Conservation (phyloP, 2,113 vertebrate species). For the Colistium nudipinnis region DNA sequence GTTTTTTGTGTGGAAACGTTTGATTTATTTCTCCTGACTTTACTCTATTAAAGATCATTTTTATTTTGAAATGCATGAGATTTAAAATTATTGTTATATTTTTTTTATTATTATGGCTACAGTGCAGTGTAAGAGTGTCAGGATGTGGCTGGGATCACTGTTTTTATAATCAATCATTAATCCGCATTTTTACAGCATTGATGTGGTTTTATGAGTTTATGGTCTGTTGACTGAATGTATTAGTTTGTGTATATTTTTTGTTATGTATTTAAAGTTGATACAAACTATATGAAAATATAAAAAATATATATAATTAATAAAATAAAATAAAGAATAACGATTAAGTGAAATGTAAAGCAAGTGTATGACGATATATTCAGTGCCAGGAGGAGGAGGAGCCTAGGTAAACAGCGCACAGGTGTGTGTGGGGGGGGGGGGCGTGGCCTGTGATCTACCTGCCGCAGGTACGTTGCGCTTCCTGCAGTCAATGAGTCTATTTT, state of each 20-base stretch:
- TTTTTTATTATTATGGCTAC: too few species aligned
- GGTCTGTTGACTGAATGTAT: neutral
- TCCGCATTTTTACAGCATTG: neutral
- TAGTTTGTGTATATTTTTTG: too few species aligned
- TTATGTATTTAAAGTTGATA: too few species aligned
- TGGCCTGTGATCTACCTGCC: conserved; percentile 63
- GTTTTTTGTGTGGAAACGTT: too few species aligned
- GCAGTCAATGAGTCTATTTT: neutral
- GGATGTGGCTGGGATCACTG: too few species aligned
- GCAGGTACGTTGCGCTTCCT: conserved; percentile 59
- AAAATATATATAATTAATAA: neutral
- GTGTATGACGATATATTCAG: neutral
- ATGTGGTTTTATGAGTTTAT: neutral
- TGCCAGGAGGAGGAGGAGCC: too few species aligned
- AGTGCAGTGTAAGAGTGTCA: too few species aligned
- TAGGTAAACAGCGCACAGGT: conserved; percentile 22
- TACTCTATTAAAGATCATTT: too few species aligned
- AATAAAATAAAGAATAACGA: neutral
- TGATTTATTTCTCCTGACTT: too few species aligned
- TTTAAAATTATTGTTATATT: too few species aligned
- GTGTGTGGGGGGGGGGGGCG: conserved; percentile 55
- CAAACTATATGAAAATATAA: too few species aligned
- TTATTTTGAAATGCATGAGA: too few species aligned
- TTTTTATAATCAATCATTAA: neutral
- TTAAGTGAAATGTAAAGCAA: neutral